These are phyloP conservation scores for Anticlea derivata DNA, from an alignment of 2,888 invertebrate species.

Conservation along the genomic window DNA sequence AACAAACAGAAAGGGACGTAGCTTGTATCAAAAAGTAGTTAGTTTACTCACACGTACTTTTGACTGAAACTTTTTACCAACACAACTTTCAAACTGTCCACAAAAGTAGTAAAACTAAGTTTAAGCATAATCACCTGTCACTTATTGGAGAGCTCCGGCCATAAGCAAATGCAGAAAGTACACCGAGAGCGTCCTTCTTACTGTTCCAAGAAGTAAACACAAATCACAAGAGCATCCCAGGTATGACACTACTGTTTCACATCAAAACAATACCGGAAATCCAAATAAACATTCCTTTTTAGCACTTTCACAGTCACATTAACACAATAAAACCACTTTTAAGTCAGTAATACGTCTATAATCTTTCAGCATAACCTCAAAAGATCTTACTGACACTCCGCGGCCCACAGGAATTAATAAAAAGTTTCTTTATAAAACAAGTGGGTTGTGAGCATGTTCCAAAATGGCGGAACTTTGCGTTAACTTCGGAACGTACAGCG, in stretches of 20 bases:
- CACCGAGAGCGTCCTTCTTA: slow-evolving; percentile 59
- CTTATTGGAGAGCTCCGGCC: slow-evolving; percentile 54
- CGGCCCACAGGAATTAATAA: slow-evolving; percentile 85
- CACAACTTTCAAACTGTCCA: slow-evolving; percentile 66
- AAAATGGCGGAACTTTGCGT: slow-evolving; percentile 85
- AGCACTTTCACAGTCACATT: slow-evolving; percentile 50
- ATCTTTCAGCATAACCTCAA: slow-evolving; percentile 79
- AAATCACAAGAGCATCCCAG: slow-evolving; percentile 74
- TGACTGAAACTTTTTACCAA: slow-evolving; percentile 70
- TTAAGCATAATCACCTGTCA: slow-evolving; percentile 57
- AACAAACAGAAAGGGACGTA: slow-evolving; percentile 7
- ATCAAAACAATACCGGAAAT: slow-evolving; percentile 78
- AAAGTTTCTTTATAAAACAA: slow-evolving; percentile 85
- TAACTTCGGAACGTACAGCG: slow-evolving; percentile 84
- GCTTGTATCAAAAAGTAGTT: slow-evolving; percentile 23
- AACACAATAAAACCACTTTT: slow-evolving; percentile 56
- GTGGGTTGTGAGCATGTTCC: slow-evolving; percentile 85
- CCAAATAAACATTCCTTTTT: slow-evolving; percentile 64
- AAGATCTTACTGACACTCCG: slow-evolving; percentile 84
- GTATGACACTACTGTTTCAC: slow-evolving; percentile 73
- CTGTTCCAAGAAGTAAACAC: slow-evolving; percentile 78
- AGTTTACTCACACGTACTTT: slow-evolving; percentile 39
- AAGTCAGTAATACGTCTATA: slow-evolving; percentile 70
- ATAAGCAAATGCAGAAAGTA: slow-evolving; percentile 63
- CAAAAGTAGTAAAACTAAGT: slow-evolving; percentile 68